phyloP scores from a whole-genome alignment of 2,888 invertebrate genomes.

The Chloromyia formosa region DNA sequence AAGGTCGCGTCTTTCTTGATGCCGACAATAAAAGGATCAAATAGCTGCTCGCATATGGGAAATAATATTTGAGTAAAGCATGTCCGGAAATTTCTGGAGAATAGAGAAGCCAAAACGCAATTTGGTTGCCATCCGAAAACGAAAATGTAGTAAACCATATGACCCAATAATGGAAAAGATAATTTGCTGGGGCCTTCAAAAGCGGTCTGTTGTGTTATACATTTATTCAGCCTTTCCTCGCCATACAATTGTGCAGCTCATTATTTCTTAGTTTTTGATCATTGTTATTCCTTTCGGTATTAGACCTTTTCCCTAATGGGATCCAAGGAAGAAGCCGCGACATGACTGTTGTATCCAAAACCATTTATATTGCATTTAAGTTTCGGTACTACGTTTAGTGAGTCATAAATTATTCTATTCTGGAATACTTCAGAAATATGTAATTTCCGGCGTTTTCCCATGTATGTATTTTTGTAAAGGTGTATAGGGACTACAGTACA shows the following conservation, averaged over 20 bases:
- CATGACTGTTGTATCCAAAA: background rate
- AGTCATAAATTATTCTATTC: background rate
- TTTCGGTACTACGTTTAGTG: background rate
- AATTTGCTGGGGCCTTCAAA: slow-evolving; percentile 20
- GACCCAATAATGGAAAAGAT: slow-evolving; percentile 11
- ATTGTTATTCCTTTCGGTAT: slow-evolving; percentile 46
- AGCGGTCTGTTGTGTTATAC: slow-evolving; percentile 30
- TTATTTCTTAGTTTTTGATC: slow-evolving; percentile 47
- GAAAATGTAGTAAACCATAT: slow-evolving; percentile 34
- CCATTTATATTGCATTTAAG: slow-evolving; percentile 1
- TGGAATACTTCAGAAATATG: background rate
- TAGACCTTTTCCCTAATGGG: slow-evolving; percentile 30
- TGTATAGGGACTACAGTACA: too few species aligned
- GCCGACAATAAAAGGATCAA: slow-evolving; percentile 17
- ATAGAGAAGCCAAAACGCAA: background rate
- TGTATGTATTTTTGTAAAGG: too few species aligned
- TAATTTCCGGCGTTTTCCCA: too few species aligned
- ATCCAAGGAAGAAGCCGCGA: background rate
- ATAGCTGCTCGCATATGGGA: slow-evolving; percentile 23
- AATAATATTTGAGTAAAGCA: slow-evolving; percentile 15
- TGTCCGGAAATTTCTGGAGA: background rate
- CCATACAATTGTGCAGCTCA: slow-evolving; percentile 37
- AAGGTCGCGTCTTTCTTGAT: background rate
- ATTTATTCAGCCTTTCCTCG: background rate
- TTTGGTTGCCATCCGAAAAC: slow-evolving; percentile 1